These are phyloP conservation scores for Helicoverpa assulta DNA, from an alignment of 2,888 invertebrate genomes.

Conservation along the genomic window DNA sequence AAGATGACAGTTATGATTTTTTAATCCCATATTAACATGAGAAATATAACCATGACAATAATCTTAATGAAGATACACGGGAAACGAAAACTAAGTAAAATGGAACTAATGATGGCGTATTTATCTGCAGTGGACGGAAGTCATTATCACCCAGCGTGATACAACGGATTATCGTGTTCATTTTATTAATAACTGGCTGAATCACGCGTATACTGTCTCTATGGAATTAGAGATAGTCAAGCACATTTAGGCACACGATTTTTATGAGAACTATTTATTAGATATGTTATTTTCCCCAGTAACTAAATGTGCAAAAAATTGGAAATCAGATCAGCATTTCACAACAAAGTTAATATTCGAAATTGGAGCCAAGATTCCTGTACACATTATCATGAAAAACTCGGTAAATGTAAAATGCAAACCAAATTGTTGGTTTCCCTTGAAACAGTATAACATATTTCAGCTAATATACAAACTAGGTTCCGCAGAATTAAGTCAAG, in stretches of 20 bases:
- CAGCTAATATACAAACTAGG: conserved; percentile 15
- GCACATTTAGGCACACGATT: conserved; percentile 7
- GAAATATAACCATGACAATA: conserved; percentile 9
- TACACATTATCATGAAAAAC: not conserved
- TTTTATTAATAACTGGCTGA: conserved; percentile 44
- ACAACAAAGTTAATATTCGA: not conserved
- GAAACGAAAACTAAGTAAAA: conserved; percentile 35
- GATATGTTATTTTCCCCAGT: not conserved
- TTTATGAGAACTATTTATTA: conserved; percentile 2
- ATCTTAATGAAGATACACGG: conserved; percentile 36
- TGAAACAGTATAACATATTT: conserved; percentile 13
- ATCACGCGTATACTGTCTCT: conserved; percentile 49
- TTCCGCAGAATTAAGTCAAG: conserved; percentile 48
- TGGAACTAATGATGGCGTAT: conserved; percentile 37
- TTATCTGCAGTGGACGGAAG: conserved; percentile 45
- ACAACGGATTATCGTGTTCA: conserved; percentile 42
- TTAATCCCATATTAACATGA: conserved; percentile 18
- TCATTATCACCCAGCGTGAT: conserved; percentile 58
- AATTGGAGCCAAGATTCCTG: conserved; percentile 12
- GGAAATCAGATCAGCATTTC: not conserved
- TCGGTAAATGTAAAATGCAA: not conserved
- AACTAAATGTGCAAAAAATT: not conserved
- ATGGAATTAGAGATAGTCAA: conserved; percentile 28
- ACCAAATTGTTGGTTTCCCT: conserved; percentile 4
- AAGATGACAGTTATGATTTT: conserved; percentile 19